Base-by-base conservation (phyloP, 2,797 vertebrate genomes). In the Myotis daubentonii region DNA sequence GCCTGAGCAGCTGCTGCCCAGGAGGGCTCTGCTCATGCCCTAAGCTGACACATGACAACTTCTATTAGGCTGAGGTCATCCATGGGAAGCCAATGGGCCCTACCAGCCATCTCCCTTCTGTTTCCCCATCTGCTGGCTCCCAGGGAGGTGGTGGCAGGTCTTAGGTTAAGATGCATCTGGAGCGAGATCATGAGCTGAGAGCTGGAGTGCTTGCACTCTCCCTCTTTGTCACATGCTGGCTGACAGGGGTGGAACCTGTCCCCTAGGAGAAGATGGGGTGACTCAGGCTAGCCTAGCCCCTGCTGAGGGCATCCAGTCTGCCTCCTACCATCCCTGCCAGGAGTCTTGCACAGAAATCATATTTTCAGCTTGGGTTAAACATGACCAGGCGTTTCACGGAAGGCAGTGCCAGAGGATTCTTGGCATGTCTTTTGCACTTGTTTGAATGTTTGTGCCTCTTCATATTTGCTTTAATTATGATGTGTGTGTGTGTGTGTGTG, bases 31-130 rank as follows among this genome's bases (percentile, higher is more conserved):
- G 96, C 92, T 95, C 93, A 89, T 81, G 90, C 82, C 88, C 90
- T 94, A 95, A 97, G 97, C 95, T 97, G 97, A 97, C 97, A 97
- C 90, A 95, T 97, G 97, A 97, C 97, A 97, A 97, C 97, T 97
- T 96, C 82, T 96, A 97, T 97, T 97, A 97, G 93, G 94, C 94
- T 97, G 94, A 97, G 97, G 90, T 93, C 86, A 80, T 97, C 97
- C 70, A 11, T 15, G 92, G 94, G 70, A 97, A 97, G 93, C 82
- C 94, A 84, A 1, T 78, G 95, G 96, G 75, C 92, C 89, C 86
- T 84, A 86, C 15, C 76, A 51, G 94, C 96, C 90, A 97, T 97
- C 93, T 97, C 96, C 97, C 97, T 97, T 97, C 96, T 97, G 97
- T 93, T 89, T 96, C 17, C 41, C 97, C 97, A 97, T 97, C 97